Evolutionary conservation across 2,797 vertebrate species (phyloP), one percentile per base, ranked within the genome.

Genomic region (Acanthiza pusilla): DNA sequence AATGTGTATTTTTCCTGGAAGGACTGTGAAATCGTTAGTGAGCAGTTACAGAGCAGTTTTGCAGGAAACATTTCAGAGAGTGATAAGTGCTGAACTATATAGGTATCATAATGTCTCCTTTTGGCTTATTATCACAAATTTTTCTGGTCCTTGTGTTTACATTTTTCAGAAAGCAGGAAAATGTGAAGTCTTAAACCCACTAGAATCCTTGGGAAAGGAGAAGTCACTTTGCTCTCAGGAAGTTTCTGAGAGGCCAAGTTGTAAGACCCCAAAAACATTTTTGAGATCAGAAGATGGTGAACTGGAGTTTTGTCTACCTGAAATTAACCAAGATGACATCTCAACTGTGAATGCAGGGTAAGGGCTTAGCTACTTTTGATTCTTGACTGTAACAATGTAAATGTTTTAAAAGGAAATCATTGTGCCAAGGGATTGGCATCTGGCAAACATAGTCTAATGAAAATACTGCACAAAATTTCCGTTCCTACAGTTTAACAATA

Each of bases 161-260:
- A 1, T 84, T 36, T 95, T 96, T 61, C 94, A 98, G 98, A 90
- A 94, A 91, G 38, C 50, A 50, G 48, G 51, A 97, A 91, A 88
- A 73, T 20, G 27, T 40, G 62, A 84, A 70, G 65, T 50, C 27
- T 30, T 83, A 53, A 57, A 81, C 7, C 72, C 87, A 8, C 6
- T 77, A 45, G 71, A 93, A 74, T 47, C 72, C 73, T 86, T 91
- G 71, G 89, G 36, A 94, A 94, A 95, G 58, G 79, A 93, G 27
- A 79, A 84, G 13, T 58, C 65, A 48, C 45, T 48, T 51, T 32
- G 5, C 60, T 61, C 42, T 34, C 21, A 50, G 38, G 87, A 91
- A 17, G 60, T 63, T 82, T 71, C 80, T 95, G 45, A 75, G 47
- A 73, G n/a, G 11, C 32, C 54, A 47, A 42, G 18, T 48, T 34